Evolutionary conservation across 2,797 vertebrate genomes (phyloP).

Genomic region (Antennarius maculatus): DNA sequence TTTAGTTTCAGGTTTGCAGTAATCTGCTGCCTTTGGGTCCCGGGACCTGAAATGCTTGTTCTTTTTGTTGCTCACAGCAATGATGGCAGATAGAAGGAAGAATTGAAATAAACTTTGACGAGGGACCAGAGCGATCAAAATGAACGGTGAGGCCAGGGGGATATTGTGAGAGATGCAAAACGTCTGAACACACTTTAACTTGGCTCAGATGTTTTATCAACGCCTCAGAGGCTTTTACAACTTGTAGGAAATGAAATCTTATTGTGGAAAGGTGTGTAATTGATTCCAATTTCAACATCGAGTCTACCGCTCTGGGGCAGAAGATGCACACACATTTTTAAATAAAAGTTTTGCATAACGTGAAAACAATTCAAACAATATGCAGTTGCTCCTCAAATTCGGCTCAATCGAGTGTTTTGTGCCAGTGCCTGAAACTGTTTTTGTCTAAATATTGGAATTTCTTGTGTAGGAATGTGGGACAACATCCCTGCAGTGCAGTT

Average conservation of each 20-base stretch:
- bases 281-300: constrained; percentile 29
- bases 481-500: constrained; percentile 43
- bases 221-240: constrained; percentile 20
- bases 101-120: constrained; percentile 52
- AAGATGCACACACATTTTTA: constrained; percentile 2
- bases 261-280: constrained; percentile 9
- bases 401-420: constrained; percentile 19
- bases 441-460: constrained; percentile 47
- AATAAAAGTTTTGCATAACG: constrained; percentile 14
- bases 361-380: constrained; percentile 14
- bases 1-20: constrained; percentile 66
- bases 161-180: constrained; percentile 10
- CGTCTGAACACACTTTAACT: constrained; percentile 15
- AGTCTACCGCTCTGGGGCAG: constrained; percentile 9
- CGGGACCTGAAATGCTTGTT: constrained; percentile 51
- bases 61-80: constrained; percentile 53
- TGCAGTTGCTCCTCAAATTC: constrained; percentile 7
- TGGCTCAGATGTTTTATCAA: constrained; percentile 15
- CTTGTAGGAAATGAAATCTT: constrained; percentile 5
- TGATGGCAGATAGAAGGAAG: constrained; percentile 30
- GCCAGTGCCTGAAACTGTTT: constrained; percentile 28
- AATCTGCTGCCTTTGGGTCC: constrained; percentile 58
- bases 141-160: constrained; percentile 18
- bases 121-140: not conserved
- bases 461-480: constrained; percentile 51